Conservation (phyloP, 2,888 invertebrate genomes). For the Calliscelio sp. region DNA sequence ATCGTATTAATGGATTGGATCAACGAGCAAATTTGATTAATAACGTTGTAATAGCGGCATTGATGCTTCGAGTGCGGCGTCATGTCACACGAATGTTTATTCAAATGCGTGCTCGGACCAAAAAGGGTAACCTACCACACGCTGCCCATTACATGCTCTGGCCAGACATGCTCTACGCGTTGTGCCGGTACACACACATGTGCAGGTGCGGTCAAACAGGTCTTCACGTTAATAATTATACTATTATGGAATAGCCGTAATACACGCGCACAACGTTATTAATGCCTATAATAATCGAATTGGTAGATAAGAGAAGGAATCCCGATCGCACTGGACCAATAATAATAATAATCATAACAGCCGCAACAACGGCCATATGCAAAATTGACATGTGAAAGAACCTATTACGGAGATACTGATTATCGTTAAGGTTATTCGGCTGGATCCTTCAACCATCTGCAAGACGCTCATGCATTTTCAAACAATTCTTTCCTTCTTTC, state of each 20-base stretch:
- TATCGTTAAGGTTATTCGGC: constrained; percentile 17
- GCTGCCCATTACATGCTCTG: constrained; percentile 51
- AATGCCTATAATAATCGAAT: constrained; percentile 59
- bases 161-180: neutral
- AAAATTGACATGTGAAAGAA: constrained; percentile 50
- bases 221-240: constrained; percentile 57
- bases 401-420: constrained; percentile 42
- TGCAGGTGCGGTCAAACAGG: constrained; percentile 47
- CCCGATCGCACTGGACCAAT: constrained; percentile 1
- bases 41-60: constrained; percentile 42
- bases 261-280: constrained; percentile 54
- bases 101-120: constrained; percentile 51
- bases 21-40: constrained; percentile 50
- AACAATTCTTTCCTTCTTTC: too few species aligned
- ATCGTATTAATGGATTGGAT: constrained; percentile 43
- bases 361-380: neutral
- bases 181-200: neutral
- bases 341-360: neutral
- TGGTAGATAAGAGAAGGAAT: constrained; percentile 57
- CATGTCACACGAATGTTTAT: constrained; percentile 64
- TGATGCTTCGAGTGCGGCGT: constrained; percentile 39
- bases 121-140: constrained; percentile 53
- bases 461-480: too few species aligned
- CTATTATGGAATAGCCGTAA: constrained; percentile 59
- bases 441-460: too few species aligned